These are phyloP conservation scores for Andrena cerasifolii DNA, from an alignment of 1,140 invertebrate species.

Conservation along the genomic window DNA sequence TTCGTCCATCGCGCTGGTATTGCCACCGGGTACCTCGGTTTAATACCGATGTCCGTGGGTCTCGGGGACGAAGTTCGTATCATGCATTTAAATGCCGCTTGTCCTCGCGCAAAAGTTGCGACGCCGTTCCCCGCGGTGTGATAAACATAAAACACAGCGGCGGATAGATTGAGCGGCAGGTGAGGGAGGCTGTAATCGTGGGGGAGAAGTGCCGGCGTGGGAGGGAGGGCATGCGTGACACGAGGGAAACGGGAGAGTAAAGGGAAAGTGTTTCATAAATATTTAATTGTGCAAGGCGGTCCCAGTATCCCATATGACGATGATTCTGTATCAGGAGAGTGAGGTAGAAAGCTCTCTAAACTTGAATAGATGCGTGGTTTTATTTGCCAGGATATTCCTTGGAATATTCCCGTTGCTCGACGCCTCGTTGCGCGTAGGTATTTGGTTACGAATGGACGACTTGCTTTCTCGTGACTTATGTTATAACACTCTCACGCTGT, in stretches of 20 bases:
- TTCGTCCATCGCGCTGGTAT: neutral
- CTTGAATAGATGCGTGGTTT: no score
- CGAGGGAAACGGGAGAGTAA: neutral
- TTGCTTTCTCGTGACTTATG: neutral
- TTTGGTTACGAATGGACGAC: no score
- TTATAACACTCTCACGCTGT: neutral
- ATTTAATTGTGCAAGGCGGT: no score
- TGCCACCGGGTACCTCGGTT: neutral
- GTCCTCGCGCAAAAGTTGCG: slow-evolving; percentile 7
- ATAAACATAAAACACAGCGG: slow-evolving; percentile 32
- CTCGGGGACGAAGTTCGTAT: slow-evolving; percentile 10
- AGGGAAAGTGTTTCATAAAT: neutral
- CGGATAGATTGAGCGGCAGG: slow-evolving; percentile 17
- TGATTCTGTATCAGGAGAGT: no score
- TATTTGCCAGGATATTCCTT: no score
- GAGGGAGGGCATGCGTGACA: neutral
- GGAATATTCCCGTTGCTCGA: no score
- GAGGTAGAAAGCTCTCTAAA: no score
- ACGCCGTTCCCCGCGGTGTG: slow-evolving; percentile 18
- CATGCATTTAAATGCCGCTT: slow-evolving; percentile 45
- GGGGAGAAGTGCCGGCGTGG: neutral
- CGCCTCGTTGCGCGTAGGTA: neutral
- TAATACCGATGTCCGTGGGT: neutral
- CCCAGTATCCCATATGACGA: no score
- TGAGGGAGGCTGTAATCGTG: neutral